A percentile compares a stretch with the other conserved stretches of the same genome.
Evolutionary conservation across 2,888 invertebrate species (phyloP).

Genomic region (Incurvaria masculella): DNA sequence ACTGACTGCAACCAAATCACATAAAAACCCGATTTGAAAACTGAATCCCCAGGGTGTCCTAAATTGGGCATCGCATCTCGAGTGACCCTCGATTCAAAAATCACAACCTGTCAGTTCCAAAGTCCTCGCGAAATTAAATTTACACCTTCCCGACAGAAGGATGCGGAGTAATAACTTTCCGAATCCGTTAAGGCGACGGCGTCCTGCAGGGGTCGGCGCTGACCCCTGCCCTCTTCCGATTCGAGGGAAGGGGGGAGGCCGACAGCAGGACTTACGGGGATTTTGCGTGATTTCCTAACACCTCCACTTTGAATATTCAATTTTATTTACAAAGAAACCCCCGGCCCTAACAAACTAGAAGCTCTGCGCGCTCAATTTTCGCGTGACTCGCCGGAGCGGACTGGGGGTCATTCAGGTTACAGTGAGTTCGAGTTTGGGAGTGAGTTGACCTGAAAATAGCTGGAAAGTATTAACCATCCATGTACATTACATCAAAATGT

Average conservation of each 20-base stretch:
- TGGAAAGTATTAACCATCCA: too few relatives aligned
- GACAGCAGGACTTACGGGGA: neutral
- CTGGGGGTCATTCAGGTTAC: too few relatives aligned
- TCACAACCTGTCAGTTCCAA: slow-evolving; percentile 12
- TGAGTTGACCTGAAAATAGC: too few relatives aligned
- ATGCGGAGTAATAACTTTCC: neutral
- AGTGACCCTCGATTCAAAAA: slow-evolving; percentile 10
- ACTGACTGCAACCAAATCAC: too few relatives aligned
- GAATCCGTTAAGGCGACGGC: too few relatives aligned
- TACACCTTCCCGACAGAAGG: neutral
- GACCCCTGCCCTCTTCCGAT: too few relatives aligned
- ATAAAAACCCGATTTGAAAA: neutral
- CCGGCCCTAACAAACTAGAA: slow-evolving; percentile 25
- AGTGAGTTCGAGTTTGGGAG: too few relatives aligned
- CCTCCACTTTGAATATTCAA: slow-evolving; percentile 47
- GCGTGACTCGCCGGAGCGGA: slow-evolving; percentile 20
- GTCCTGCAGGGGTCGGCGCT: neutral
- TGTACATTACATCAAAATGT: too few relatives aligned
- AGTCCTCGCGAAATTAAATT: slow-evolving; percentile 11
- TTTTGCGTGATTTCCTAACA: slow-evolving; percentile 42
- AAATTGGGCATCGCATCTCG: neutral
- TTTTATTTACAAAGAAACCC: slow-evolving; percentile 42
- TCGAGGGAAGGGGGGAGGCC: neutral
- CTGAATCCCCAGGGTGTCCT: neutral
- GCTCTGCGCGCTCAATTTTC: slow-evolving; percentile 35